phyloP scores from a whole-genome alignment of 1,140 invertebrate genomes.

The Scylla paramamosain region DNA sequence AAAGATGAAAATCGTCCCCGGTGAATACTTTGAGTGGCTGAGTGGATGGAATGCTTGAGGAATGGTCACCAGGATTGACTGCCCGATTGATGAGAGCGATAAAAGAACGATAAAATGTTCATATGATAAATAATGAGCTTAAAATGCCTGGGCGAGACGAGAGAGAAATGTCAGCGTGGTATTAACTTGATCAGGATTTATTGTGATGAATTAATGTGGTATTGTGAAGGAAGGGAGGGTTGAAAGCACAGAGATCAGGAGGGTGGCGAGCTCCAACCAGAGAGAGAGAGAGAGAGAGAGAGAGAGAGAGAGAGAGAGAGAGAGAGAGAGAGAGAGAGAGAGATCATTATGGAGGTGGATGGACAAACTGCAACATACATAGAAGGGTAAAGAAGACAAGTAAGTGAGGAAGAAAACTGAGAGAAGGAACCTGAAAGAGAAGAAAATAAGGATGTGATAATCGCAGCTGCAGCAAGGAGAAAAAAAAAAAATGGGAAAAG shows the following conservation, averaged over 20 bases:
- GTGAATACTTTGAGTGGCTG: background rate
- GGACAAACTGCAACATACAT: too few relatives aligned
- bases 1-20: background rate
- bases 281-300: background rate
- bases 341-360: background rate
- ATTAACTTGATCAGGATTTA: constrained; percentile 14
- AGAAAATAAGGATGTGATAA: background rate
- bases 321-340: constrained; percentile 22
- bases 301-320: background rate
- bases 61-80: background rate
- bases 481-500: background rate
- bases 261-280: background rate
- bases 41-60: background rate
- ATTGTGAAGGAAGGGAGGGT: background rate
- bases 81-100: background rate
- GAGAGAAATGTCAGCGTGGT: background rate
- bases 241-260: too few relatives aligned
- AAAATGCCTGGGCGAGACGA: background rate
- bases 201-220: constrained; percentile 14
- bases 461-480: too few relatives aligned
- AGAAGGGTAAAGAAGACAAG: background rate
- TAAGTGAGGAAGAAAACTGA: background rate
- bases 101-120: constrained; percentile 24
- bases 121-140: constrained; percentile 1
- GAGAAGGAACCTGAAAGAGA: background rate